phyloP scores from a whole-genome alignment of 2,797 vertebrate genomes.

The Alcedo atthis region DNA sequence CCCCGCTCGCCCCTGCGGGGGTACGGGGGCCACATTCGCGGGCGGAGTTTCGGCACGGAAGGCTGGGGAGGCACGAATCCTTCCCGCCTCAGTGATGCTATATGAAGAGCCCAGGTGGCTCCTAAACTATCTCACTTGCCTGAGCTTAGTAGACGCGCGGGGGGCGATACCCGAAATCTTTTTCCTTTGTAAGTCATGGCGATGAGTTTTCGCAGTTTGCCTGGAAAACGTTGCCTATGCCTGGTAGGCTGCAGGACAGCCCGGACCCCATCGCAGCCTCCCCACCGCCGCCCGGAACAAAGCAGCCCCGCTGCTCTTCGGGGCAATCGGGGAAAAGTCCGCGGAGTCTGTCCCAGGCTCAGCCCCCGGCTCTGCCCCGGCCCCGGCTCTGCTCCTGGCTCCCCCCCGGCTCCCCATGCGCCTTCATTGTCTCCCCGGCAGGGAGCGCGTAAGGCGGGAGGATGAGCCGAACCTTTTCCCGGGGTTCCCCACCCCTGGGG shows the following conservation, averaged over 20 bases:
- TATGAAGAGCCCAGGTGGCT: background rate
- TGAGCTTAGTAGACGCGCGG: background rate
- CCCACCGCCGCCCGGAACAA: background rate
- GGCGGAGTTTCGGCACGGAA: background rate
- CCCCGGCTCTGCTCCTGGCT: background rate
- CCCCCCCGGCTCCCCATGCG: background rate
- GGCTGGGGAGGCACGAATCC: background rate
- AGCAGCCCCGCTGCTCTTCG: background rate
- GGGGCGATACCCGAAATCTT: background rate
- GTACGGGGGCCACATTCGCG: background rate
- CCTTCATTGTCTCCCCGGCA: slow-evolving; percentile 27
- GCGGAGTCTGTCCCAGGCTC: background rate
- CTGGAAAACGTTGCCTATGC: background rate
- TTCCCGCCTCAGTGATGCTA: background rate
- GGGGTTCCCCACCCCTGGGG: background rate
- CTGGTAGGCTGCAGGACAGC: background rate
- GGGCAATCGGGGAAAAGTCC: background rate
- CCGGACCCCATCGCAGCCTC: background rate
- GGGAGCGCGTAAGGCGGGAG: background rate
- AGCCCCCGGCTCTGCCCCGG: background rate
- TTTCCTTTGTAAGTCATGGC: slow-evolving; percentile 44
- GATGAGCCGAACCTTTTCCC: background rate
- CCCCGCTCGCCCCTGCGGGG: background rate
- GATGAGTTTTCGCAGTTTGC: background rate
- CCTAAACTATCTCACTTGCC: background rate